Evolutionary conservation across 1,140 invertebrate species (phyloP).

Genomic region (Harpegnathos saltator): DNA sequence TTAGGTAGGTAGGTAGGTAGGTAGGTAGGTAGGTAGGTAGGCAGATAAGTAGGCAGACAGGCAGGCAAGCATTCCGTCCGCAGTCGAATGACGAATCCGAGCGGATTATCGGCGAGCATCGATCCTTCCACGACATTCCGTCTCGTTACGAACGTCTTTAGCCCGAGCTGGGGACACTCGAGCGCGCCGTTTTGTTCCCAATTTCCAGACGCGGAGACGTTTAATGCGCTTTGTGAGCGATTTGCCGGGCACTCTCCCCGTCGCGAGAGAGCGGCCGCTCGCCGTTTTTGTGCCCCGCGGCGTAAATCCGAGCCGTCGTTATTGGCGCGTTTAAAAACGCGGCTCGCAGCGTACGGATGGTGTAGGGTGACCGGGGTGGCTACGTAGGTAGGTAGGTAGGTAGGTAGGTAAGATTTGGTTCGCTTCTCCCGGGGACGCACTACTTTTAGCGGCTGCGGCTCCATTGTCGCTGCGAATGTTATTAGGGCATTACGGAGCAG

Average conservation of each 20-base stretch:
- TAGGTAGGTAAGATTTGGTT: neutral
- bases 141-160: conserved; percentile 72
- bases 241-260: conserved; percentile 71
- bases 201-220: conserved; percentile 66
- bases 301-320: conserved; percentile 60
- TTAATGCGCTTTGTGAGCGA: conserved; percentile 78
- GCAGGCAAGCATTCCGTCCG: conserved; percentile 16
- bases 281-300: conserved; percentile 46
- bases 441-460: conserved; percentile 43
- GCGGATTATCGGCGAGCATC: conserved; percentile 41
- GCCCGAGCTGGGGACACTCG: conserved; percentile 61
- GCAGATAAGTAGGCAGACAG: neutral
- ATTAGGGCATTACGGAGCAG: conserved; percentile 73
- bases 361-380: conserved; percentile 9
- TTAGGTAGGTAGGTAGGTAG: conserved; percentile 19
- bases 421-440: conserved; percentile 44
- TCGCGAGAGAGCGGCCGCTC: conserved; percentile 52
- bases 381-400: neutral
- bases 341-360: neutral
- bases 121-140: conserved; percentile 41
- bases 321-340: conserved; percentile 62
- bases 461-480: conserved; percentile 71
- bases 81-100: conserved; percentile 33
- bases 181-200: conserved; percentile 61
- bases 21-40: conserved; percentile 11